These are phyloP conservation scores for Mormyrus hasselquistii DNA, from an alignment of 2,797 vertebrate genomes.

Conservation along the genomic window DNA sequence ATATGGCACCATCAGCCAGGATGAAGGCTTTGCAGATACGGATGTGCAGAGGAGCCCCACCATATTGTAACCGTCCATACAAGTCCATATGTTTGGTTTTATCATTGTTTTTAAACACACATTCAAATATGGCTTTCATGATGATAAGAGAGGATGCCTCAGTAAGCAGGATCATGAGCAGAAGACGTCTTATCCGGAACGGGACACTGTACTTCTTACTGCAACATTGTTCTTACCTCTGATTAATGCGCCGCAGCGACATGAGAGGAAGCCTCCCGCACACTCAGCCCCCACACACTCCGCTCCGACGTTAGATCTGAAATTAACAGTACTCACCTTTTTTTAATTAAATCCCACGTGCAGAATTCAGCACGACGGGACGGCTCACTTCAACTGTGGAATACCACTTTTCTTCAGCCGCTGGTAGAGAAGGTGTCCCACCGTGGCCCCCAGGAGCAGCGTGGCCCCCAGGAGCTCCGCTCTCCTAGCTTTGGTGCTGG, in stretches of 20 bases:
- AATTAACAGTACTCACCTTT: background rate
- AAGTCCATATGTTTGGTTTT: conserved; percentile 29
- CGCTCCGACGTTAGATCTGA: background rate
- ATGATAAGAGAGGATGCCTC: conserved; percentile 46
- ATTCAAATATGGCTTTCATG: conserved; percentile 48
- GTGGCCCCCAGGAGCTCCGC: background rate
- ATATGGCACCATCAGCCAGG: conserved; percentile 16
- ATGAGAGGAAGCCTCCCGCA: background rate
- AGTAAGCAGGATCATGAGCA: conserved; percentile 32
- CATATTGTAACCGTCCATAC: conserved; percentile 23
- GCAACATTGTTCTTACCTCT: background rate
- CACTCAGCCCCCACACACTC: background rate
- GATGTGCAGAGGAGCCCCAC: background rate
- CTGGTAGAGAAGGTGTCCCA: background rate
- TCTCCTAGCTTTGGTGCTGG: background rate
- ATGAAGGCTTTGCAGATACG: background rate
- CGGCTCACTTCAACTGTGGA: background rate
- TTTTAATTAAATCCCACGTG: conserved; percentile 6
- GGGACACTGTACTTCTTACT: conserved; percentile 47
- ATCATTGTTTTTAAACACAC: conserved; percentile 42
- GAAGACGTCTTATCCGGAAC: conserved; percentile 54
- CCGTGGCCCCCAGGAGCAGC: background rate
- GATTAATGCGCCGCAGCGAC: background rate
- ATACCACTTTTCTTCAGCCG: background rate
- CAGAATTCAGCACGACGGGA: background rate